Base-by-base conservation (phyloP, 2,888 invertebrate species). In the Ernsta delagoae region DNA sequence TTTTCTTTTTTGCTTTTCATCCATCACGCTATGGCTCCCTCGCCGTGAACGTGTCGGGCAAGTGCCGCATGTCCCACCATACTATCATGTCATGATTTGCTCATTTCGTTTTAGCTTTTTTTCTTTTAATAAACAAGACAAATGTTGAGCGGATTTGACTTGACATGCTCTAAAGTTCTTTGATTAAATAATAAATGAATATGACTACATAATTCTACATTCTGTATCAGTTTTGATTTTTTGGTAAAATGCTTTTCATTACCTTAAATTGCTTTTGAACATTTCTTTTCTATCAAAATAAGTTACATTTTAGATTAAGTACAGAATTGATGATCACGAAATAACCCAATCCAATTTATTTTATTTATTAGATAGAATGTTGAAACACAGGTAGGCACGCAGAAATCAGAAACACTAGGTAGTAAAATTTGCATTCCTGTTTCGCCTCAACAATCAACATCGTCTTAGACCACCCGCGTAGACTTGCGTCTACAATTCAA, bases 381-480 rank as follows among this genome's bases (percentile, higher is more conserved):
- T 41, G 60, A 64, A 50, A 59, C 60, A 53, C 64, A 65, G 59
- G 64, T 62, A 24, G 24, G 24, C 24, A 65, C 41, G 36, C 24
- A 41, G 59, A 43, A 48, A 54, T 36, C 70, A 70, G 64, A 70
- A 69, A 70, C 64, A 69, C 68, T 63, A 63, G 48, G 48, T 48
- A 48, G 62, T 59, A 63, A 90, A 92, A 92, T 92, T 93, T 91
- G 91, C 92, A 92, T 92, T 78, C 90, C 83, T 84, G 88, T 84
- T 88, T 87, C 83, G 84, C 84, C 83, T 84, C 86, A 82, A 84
- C 84, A 86, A 83, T 83, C 83, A 83, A 85, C 85, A 81, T 84
- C 85, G 84, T 84, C 85, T 88, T 86, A 84, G 92, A 93, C 93
- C 93, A 93, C 93, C 93, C 92, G 92, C 93, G 92, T 84, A 77